phyloP scores from a whole-genome alignment of 2,888 invertebrate genomes.

The Deroplatys truncata region DNA sequence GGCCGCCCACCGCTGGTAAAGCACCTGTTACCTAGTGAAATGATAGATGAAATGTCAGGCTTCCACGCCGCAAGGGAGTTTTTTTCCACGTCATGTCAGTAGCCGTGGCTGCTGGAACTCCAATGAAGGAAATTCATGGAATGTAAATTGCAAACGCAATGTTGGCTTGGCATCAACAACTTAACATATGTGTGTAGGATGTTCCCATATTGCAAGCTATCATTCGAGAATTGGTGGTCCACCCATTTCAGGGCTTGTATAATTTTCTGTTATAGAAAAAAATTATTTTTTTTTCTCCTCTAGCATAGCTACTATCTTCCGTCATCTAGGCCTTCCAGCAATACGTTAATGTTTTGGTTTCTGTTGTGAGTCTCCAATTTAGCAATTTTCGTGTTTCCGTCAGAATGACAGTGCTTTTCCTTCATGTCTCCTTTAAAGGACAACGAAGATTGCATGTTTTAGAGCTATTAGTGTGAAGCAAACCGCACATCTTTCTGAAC shows the following conservation, averaged over 20 bases:
- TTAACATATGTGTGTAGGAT: not conserved
- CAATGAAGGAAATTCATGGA: not conserved
- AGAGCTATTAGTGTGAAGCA: too few species aligned
- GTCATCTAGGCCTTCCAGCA: not conserved
- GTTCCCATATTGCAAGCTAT: not conserved
- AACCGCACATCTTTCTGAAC: too few species aligned
- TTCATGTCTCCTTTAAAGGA: too few species aligned
- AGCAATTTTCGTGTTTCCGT: too few species aligned
- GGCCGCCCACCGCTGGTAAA: not conserved
- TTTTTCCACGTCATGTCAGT: not conserved
- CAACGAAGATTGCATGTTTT: too few species aligned
- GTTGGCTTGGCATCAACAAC: too few species aligned
- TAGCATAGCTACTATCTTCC: not conserved
- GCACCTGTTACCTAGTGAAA: not conserved
- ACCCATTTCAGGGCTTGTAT: not conserved
- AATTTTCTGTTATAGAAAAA: not conserved
- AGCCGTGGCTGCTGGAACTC: not conserved
- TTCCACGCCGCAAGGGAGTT: not conserved
- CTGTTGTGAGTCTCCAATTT: not conserved
- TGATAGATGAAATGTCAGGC: not conserved
- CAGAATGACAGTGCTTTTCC: too few species aligned
- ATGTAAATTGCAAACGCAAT: not conserved
- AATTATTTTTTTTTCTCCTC: not conserved
- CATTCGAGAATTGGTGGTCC: not conserved
- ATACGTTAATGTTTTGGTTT: not conserved